Conservation (phyloP, 2,888 invertebrate genomes). For the Itoplectis maculator region DNA sequence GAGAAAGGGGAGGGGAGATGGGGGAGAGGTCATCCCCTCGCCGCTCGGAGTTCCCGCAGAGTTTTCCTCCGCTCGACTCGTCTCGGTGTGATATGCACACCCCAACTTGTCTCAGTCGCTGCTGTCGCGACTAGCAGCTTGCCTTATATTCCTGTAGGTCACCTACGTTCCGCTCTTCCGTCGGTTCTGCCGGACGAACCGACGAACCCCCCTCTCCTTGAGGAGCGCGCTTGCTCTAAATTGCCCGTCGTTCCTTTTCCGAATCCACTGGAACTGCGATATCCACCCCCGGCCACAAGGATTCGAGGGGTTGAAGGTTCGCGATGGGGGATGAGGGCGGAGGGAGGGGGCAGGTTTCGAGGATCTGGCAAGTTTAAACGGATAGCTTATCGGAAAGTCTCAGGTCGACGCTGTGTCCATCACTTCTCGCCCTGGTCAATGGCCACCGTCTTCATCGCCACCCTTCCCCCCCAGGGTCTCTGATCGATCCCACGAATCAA, state of each 20-base stretch:
- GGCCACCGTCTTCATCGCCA: constrained; percentile 3
- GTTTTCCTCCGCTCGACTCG: constrained; percentile 69
- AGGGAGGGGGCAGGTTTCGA: too few species aligned
- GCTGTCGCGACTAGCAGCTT: neutral
- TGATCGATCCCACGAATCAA: constrained; percentile 49
- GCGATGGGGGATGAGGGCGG: too few species aligned
- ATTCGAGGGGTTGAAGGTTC: too few species aligned
- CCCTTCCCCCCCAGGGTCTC: constrained; percentile 21
- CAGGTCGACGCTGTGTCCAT: constrained; percentile 41
- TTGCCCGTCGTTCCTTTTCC: constrained; percentile 20
- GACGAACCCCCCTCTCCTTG: constrained; percentile 44
- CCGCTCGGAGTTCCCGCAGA: constrained; percentile 72
- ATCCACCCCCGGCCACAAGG: constrained; percentile 7
- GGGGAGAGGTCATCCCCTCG: too few species aligned
- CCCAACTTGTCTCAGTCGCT: constrained; percentile 66
- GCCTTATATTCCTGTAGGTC: constrained; percentile 33
- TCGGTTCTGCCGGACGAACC: constrained; percentile 32
- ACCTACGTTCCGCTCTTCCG: neutral
- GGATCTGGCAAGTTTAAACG: constrained; percentile 67
- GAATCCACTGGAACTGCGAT: too few species aligned
- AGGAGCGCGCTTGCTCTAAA: constrained; percentile 16
- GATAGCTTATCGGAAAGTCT: constrained; percentile 69
- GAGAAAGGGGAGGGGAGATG: constrained; percentile 7
- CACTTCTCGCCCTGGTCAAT: constrained; percentile 59
- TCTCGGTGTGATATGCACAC: constrained; percentile 70